These are phyloP conservation scores for Eupithecia subfuscata DNA, from an alignment of 2,888 invertebrate genomes.

Conservation along the genomic window DNA sequence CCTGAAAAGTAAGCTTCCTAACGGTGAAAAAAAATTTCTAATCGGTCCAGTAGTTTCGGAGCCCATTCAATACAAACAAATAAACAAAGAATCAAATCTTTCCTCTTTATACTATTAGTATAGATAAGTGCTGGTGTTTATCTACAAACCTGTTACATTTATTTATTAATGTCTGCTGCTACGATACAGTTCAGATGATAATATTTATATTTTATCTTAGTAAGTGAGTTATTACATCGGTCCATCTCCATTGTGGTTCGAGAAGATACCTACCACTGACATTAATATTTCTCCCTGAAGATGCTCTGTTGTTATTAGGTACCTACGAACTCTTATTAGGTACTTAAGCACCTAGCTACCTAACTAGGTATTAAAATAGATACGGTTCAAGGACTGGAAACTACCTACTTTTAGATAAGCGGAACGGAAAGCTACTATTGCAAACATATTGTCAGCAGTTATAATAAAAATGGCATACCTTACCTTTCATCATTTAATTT, in stretches of 20 bases:
- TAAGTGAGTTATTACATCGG: conserved; percentile 52
- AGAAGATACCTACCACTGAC: conserved; percentile 25
- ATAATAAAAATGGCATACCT: neutral
- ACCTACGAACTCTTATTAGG: neutral
- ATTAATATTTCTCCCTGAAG: conserved; percentile 52
- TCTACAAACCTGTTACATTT: conserved; percentile 1
- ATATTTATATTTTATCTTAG: conserved; percentile 34
- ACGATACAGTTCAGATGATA: conserved; percentile 38
- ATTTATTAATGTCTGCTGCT: conserved; percentile 15
- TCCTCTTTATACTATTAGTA: no score
- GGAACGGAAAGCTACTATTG: neutral
- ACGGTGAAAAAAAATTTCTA: no score
- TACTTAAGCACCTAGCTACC: neutral
- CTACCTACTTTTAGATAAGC: neutral
- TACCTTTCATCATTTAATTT: neutral
- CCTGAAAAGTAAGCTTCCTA: no score
- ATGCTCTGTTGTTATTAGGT: conserved; percentile 10
- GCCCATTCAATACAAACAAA: no score
- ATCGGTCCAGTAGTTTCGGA: no score
- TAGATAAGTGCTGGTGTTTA: neutral
- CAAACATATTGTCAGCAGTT: neutral
- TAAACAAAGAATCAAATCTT: no score
- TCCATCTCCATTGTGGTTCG: conserved; percentile 49
- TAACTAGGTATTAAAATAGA: neutral
- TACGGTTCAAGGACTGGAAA: neutral